Percentiles rank a stretch among this genome's conserved stretches.
These are phyloP conservation scores for Buphagus erythrorhynchus DNA, from an alignment of 2,797 vertebrate species.

Conservation along the genomic window DNA sequence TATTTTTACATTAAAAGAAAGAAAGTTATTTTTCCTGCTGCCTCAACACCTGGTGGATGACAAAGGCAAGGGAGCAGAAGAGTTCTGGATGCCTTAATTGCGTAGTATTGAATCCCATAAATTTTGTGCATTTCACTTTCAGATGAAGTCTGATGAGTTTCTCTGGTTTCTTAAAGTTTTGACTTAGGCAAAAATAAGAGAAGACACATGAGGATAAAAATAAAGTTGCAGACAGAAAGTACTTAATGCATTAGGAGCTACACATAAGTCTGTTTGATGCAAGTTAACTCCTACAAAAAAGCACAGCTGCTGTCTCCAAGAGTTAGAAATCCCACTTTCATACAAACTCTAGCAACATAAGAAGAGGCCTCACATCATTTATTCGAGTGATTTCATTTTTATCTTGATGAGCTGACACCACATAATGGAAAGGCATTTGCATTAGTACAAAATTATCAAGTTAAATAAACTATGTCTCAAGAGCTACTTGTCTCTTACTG, in stretches of 20 bases:
- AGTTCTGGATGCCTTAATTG: neutral
- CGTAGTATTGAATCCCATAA: neutral
- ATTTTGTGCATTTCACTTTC: neutral
- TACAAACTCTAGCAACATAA: neutral
- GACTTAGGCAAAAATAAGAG: neutral
- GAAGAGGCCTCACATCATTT: neutral
- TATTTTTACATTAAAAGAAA: neutral
- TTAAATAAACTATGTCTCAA: constrained; percentile 8
- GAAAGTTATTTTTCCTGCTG: neutral
- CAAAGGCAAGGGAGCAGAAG: neutral
- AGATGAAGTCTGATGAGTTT: neutral
- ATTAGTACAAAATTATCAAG: neutral
- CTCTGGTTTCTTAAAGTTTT: neutral
- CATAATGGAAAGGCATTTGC: neutral
- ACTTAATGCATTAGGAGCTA: neutral
- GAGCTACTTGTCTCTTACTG: neutral
- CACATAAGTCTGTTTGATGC: neutral
- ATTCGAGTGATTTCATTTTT: neutral
- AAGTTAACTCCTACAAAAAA: constrained; percentile 2
- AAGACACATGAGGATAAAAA: neutral
- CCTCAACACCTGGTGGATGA: neutral
- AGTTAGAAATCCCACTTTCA: neutral
- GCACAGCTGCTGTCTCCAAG: neutral
- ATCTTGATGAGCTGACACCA: neutral
- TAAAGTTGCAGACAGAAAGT: neutral